A percentile compares a stretch with the other conserved stretches of the same genome.
phyloP scores from a whole-genome alignment of 1,140 invertebrate genomes.

The Chrysomallon squamiferum region DNA sequence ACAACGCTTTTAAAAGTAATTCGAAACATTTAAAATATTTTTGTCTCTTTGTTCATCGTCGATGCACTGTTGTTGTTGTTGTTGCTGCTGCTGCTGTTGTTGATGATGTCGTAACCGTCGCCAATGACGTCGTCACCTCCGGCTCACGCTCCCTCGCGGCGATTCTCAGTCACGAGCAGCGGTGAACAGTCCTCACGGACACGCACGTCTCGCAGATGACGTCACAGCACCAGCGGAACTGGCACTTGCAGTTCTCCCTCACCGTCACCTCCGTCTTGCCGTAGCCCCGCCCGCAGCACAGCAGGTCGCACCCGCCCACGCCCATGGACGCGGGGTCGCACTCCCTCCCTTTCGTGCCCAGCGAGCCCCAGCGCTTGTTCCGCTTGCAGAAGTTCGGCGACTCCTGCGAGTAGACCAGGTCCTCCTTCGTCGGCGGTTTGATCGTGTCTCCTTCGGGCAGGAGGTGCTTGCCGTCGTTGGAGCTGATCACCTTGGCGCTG shows the following conservation, averaged over 20 bases:
- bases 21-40: too few species aligned
- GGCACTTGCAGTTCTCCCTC: slow-evolving; percentile 52
- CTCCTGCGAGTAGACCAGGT: slow-evolving; percentile 84
- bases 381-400: slow-evolving; percentile 89
- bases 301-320: slow-evolving; percentile 62
- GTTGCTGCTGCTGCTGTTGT: too few species aligned
- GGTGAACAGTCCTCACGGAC: slow-evolving; percentile 36
- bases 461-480: slow-evolving; percentile 48
- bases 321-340: slow-evolving; percentile 63
- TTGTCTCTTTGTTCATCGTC: too few species aligned
- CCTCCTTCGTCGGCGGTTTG: slow-evolving; percentile 80
- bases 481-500: slow-evolving; percentile 74
- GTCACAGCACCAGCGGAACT: slow-evolving; percentile 57
- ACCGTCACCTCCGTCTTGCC: slow-evolving; percentile 31
- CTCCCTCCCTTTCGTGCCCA: slow-evolving; percentile 49
- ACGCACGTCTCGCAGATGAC: slow-evolving; percentile 53
- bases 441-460: slow-evolving; percentile 62
- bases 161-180: slow-evolving; percentile 31
- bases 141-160: too few species aligned
- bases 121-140: too few species aligned
- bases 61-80: too few species aligned
- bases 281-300: slow-evolving; percentile 63
- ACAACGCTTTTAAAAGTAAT: too few species aligned
- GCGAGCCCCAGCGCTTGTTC: slow-evolving; percentile 42
- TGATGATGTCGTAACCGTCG: too few species aligned